Conservation (phyloP, 1,140 invertebrate species). For the Gerris buenoi region DNA sequence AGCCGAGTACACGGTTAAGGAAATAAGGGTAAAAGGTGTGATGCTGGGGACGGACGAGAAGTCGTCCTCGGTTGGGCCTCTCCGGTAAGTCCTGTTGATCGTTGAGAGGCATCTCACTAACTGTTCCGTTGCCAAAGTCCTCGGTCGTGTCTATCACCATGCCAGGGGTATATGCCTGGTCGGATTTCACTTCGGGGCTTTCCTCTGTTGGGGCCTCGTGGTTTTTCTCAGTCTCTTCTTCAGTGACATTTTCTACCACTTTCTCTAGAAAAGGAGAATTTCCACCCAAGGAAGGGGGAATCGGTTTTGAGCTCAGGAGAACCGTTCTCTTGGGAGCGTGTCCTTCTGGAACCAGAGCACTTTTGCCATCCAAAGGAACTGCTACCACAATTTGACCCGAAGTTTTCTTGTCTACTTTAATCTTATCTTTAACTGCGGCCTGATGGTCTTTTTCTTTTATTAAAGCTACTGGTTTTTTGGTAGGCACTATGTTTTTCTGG, state of each 20-base stretch:
- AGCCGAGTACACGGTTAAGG: conserved; percentile 33
- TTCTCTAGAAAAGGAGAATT: conserved; percentile 18
- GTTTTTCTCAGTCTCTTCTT: conserved; percentile 1
- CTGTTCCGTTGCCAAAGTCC: neutral
- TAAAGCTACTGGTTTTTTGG: neutral
- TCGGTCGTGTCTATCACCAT: conserved; percentile 9
- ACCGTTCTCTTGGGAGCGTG: conserved; percentile 3
- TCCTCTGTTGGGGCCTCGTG: neutral
- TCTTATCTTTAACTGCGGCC: neutral
- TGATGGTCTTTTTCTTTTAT: neutral
- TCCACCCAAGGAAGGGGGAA: conserved; percentile 19
- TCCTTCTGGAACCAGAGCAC: neutral
- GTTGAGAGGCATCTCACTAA: conserved; percentile 11
- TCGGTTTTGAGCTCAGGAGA: conserved; percentile 14
- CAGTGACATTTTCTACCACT: conserved; percentile 9
- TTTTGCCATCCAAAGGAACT: neutral
- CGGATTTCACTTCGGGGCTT: conserved; percentile 12
- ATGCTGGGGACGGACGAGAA: conserved; percentile 29
- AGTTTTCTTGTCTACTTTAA: neutral
- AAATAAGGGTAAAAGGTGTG: conserved; percentile 35
- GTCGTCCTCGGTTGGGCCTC: conserved; percentile 28
- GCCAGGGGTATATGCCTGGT: conserved; percentile 3
- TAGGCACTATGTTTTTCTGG: neutral
- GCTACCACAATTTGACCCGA: neutral
- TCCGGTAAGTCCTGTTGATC: conserved; percentile 24